These are phyloP conservation scores for Sebastes cheni DNA, from an alignment of 2,797 vertebrate genomes.

Conservation along the genomic window DNA sequence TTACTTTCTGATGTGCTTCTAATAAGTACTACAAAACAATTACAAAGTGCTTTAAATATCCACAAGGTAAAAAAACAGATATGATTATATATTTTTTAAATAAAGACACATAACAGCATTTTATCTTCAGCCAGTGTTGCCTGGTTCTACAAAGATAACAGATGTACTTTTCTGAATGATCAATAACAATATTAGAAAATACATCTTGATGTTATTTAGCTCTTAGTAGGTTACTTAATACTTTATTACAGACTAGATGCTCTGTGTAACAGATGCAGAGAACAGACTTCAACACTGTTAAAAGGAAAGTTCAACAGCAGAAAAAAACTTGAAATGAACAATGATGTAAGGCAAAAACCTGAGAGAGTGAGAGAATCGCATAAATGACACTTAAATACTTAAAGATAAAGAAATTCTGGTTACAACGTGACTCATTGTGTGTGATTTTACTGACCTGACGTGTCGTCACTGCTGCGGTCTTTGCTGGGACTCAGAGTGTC, in stretches of 20 bases:
- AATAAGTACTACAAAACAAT: neutral
- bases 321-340: neutral
- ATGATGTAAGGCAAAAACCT: neutral
- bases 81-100: neutral
- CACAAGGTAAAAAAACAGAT: neutral
- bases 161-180: neutral
- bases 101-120: neutral
- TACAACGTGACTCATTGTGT: neutral
- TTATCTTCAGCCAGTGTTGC: neutral
- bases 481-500: constrained; percentile 98
- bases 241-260: neutral
- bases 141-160: neutral
- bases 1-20: neutral
- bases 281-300: neutral
- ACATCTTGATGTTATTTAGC: neutral
- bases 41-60: neutral
- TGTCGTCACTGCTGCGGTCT: constrained; percentile 98
- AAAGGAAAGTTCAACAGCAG: neutral
- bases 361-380: rapidly evolving
- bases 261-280: neutral
- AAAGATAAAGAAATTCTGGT: neutral
- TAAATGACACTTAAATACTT: neutral
- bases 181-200: neutral
- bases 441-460: constrained; percentile 85
- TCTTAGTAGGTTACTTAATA: neutral